Evolutionary conservation across 2,113 vertebrate species (phyloP).

Genomic region (Pomatorhinus ruficollis): DNA sequence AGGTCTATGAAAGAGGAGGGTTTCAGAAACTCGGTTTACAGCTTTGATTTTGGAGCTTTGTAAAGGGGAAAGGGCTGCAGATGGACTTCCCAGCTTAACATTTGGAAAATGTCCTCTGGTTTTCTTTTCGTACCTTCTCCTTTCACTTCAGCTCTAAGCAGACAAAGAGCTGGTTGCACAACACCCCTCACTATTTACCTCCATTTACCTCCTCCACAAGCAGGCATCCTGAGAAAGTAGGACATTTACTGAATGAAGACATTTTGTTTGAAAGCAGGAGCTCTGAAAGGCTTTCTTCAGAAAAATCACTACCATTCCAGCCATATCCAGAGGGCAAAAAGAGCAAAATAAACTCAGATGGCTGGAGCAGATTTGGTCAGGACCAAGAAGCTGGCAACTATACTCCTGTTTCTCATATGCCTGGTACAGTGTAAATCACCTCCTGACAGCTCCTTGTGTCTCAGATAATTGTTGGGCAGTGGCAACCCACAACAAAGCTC

Average conservation of each 20-base stretch:
- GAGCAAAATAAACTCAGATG: constrained; percentile 34
- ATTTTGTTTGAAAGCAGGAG: constrained; percentile 17
- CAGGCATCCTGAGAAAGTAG: background rate
- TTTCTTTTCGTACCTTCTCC: background rate
- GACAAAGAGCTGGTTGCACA: constrained; percentile 26
- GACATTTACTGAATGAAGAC: background rate
- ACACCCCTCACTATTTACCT: background rate
- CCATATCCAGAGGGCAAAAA: constrained; percentile 29
- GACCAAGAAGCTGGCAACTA: constrained; percentile 29
- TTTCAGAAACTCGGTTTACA: background rate
- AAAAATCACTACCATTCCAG: constrained; percentile 16
- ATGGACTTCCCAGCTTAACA: background rate
- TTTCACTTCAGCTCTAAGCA: background rate
- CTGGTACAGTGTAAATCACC: background rate
- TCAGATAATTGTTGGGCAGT: constrained; percentile 31
- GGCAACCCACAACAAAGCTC: constrained; percentile 45
- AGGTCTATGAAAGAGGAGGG: background rate
- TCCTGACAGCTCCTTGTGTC: constrained; percentile 36
- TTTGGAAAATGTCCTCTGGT: background rate
- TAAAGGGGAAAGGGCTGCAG: background rate
- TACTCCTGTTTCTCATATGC: background rate
- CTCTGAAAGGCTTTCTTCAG: constrained; percentile 7
- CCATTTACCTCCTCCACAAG: background rate
- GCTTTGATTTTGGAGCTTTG: background rate
- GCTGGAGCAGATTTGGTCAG: constrained; percentile 29